These are phyloP conservation scores for Ferdinandea cuprea DNA, from an alignment of 2,888 invertebrate species.

Conservation along the genomic window DNA sequence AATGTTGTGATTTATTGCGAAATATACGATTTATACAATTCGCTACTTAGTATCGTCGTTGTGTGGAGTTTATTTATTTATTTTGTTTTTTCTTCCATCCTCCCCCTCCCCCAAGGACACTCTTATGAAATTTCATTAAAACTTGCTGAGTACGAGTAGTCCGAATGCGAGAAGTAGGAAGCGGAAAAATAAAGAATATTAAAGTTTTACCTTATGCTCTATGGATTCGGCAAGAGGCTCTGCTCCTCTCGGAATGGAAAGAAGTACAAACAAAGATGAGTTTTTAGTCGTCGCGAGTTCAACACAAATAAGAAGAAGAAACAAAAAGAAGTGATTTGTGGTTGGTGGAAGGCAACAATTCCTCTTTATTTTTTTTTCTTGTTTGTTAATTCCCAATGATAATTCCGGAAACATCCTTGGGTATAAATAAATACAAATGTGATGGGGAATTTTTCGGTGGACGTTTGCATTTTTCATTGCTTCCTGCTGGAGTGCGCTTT, in stretches of 20 bases:
- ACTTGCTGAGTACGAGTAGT: conserved; percentile 11
- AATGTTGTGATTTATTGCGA: conserved; percentile 43
- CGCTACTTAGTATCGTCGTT: conserved; percentile 15
- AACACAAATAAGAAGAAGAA: conserved; percentile 17
- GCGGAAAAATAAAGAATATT: neutral
- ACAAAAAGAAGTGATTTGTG: conserved; percentile 24
- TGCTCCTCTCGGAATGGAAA: too few relatives aligned
- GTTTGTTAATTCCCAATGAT: too few relatives aligned
- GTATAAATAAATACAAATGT: too few relatives aligned
- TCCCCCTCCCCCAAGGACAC: conserved; percentile 9
- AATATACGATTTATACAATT: conserved; percentile 13
- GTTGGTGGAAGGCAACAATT: too few relatives aligned
- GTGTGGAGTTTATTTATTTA: neutral
- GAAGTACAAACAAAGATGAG: conserved; percentile 19
- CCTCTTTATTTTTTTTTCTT: too few relatives aligned
- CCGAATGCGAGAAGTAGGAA: neutral
- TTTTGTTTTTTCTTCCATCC: neutral
- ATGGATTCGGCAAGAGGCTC: neutral
- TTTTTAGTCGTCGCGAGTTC: neutral
- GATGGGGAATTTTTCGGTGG: too few relatives aligned
- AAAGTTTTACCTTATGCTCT: conserved; percentile 4
- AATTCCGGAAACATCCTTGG: too few relatives aligned
- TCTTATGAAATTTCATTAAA: conserved; percentile 52
- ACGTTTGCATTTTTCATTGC: too few relatives aligned
- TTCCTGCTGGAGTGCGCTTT: too few relatives aligned